A percentile compares a stretch with the other conserved stretches of the same genome.
Conservation (phyloP, 2,113 vertebrate genomes). For the Riparia riparia region DNA sequence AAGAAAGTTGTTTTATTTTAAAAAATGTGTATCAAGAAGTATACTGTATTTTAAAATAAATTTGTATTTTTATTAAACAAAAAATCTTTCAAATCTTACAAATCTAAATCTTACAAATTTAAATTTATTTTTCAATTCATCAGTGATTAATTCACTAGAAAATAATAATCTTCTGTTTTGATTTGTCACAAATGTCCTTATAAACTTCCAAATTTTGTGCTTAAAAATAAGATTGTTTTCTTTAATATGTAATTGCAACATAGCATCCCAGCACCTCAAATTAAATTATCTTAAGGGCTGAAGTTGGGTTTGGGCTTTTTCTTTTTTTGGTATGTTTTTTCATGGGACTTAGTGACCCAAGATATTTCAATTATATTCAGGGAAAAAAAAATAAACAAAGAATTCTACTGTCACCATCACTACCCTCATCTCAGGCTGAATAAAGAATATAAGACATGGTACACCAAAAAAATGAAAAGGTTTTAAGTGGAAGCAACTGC, state of each 20-base stretch:
- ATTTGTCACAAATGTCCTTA: background rate
- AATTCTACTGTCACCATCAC: background rate
- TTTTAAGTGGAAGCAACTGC: background rate
- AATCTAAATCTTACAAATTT: background rate
- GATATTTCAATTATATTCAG: background rate
- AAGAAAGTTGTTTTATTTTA: background rate
- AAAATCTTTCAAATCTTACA: background rate
- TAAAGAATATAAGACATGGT: background rate
- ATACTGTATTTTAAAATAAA: background rate
- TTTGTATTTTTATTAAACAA: background rate
- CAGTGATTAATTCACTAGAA: background rate
- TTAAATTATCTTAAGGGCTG: background rate
- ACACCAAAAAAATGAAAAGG: background rate
- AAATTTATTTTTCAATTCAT: background rate
- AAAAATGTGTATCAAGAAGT: background rate
- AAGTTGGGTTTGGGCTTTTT: rapidly evolving
- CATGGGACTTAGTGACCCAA: background rate
- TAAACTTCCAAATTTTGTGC: background rate
- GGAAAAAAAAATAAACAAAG: background rate
- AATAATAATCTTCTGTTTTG: background rate
- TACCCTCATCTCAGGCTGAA: background rate
- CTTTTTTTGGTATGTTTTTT: background rate
- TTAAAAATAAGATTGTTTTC: background rate
- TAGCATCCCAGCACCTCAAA: background rate
- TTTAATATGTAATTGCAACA: background rate